Base-by-base conservation (phyloP, 2,888 invertebrate genomes). In the Ommatoiulus sabulosus region DNA sequence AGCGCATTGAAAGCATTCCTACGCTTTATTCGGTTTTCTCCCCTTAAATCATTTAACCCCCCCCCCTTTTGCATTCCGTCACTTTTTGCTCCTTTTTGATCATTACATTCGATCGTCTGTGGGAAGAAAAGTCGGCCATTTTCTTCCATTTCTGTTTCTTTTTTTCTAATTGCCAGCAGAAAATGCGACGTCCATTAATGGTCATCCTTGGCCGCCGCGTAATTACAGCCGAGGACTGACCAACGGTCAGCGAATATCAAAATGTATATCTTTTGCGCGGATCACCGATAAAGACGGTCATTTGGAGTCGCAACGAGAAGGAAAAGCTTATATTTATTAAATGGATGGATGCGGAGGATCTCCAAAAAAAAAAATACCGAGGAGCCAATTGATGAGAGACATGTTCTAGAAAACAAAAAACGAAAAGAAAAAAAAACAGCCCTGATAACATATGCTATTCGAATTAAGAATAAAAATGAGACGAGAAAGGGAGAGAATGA, bases 401-500 rank as follows among this genome's bases (percentile, higher is more conserved):
- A 44, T 43, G 44, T 84, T 35, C 44, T 35, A 84, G 44, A 44
- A 44, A 84, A 44, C 84, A 43, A 84, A 84, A 84, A 84, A 84
- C 2, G 24, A 84, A 43, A 44, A 46, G n/a, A 85, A n/a, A n/a
- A 84, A 44, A 84, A 84, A 84, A 5, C 20, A 35, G 35, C 17
- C 0, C 44, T 84, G 43, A 86, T 86, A 48, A 48, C 86, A n/a
- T 48, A 86, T 48, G 48, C 86, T 48, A 48, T 44, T 48, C 44
- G 86, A 86, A 48, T 44, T 86, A 86, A 86, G 48, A 86, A 44
- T 86, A 20, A 86, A 86, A 86, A 86, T 17, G 48, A 86, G 44
- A 48, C 12, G 8, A 17, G 8, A 15, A n/a, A 86, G 12, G n/a
- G 24, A 86, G 15, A 43, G 35, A 72, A 72, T 35, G 12, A 80